A percentile compares a stretch with the other conserved stretches of the same genome.
Evolutionary conservation across 92 coral and sea anemone species (phyloP).

Genomic region (Desmophyllum pertusum): DNA sequence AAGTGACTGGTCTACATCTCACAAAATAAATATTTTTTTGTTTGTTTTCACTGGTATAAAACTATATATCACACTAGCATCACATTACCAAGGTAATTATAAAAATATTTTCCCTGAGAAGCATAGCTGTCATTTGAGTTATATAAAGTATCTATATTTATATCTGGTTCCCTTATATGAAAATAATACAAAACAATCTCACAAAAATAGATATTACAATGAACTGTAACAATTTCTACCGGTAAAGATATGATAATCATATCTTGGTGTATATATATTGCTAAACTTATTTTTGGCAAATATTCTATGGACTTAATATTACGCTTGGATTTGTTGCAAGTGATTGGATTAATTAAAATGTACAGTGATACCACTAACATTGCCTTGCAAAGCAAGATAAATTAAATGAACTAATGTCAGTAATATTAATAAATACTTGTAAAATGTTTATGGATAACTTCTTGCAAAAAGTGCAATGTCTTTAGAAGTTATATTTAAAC

Average conservation of each 20-base stretch:
- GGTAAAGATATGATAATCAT: background rate
- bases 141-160: background rate
- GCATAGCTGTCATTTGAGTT: background rate
- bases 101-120: conserved; percentile 26
- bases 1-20: background rate
- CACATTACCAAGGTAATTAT: background rate
- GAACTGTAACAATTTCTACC: background rate
- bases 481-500: background rate
- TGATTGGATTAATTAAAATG: background rate
- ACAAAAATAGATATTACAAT: background rate
- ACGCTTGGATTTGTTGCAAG: background rate
- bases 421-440: background rate
- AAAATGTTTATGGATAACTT: background rate
- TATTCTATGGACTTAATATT: background rate
- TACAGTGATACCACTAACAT: conserved; percentile 2
- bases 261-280: background rate
- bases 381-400: conserved; percentile 10
- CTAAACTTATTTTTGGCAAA: background rate
- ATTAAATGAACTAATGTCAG: background rate
- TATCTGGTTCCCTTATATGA: background rate
- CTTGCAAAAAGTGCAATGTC: background rate
- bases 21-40: conserved; percentile 27
- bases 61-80: background rate
- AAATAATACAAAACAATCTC: background rate
- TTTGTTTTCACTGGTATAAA: background rate